Evolutionary conservation across 2,113 vertebrate genomes (phyloP).

Genomic region (Haplochromis burtoni): DNA sequence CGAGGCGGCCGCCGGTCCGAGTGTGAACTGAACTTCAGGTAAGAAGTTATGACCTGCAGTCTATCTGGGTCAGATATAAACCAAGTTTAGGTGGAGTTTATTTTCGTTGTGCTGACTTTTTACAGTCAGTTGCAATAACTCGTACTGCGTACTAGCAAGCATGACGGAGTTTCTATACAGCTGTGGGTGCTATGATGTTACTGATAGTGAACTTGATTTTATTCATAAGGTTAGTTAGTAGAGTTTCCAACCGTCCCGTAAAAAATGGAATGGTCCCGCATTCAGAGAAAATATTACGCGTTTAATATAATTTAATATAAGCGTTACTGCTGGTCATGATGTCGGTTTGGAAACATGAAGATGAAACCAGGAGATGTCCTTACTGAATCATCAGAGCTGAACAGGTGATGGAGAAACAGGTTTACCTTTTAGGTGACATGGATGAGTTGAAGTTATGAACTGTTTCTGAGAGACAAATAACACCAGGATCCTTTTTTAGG

Average conservation of each 20-base stretch:
- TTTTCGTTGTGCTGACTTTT: fast-evolving
- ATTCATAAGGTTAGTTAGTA: not conserved
- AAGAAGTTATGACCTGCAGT: not conserved
- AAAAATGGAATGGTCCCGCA: fast-evolving
- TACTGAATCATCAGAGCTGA: no score
- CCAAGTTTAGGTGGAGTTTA: not conserved
- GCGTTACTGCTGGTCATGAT: no score
- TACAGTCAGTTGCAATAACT: fast-evolving
- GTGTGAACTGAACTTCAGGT: not conserved
- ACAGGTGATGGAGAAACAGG: no score
- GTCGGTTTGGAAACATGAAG: no score
- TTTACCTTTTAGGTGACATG: no score
- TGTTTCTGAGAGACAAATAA: no score
- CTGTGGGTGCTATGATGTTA: fast-evolving
- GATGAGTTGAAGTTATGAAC: no score
- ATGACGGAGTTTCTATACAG: fast-evolving
- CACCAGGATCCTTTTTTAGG: no score
- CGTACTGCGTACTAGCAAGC: fast-evolving
- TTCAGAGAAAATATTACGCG: fast-evolving
- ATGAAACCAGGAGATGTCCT: no score
- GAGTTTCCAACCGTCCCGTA: fast-evolving
- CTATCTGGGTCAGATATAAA: fast-evolving
- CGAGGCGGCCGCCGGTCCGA: fast-evolving
- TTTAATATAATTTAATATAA: no score
- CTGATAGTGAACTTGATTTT: fast-evolving